Base-by-base conservation (phyloP, 1,140 invertebrate species). In the Armadillidium nasatum region DNA sequence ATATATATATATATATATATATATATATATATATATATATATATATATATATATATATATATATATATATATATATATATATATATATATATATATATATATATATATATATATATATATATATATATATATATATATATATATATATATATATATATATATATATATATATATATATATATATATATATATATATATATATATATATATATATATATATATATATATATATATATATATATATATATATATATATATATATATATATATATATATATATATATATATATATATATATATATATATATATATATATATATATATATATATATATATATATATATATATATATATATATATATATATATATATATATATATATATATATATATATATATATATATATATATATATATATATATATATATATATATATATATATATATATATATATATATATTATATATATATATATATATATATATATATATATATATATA, bases 91-190 rank as follows among this genome's bases (percentile, higher is more conserved):
- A 50, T 21, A 50, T 7, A 46, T 46, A 73, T 73, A 9, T 22
- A 0, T 19, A 60, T 13, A 60, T 13, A 60, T 72, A n/a, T 45
- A 72, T 72, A 72, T 45, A 72, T 72, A 72, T 45, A 45, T 72
- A 72, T 45, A 19, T 60, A 60, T 71, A 23, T 71, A 23, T 71
- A 23, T 43, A 44, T 44, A 43, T 71, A 71, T 71, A 10, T 43
- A 23, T 71, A 15, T 71, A 71, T 71, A n/a, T 71, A 23, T 23
- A 71, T 71, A 44, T 71, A 71, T 44, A 71, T 22, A 44, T 23
- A 23, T 23, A 23, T 71, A 33, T 10, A n/a, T 71, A 43, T 23
- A 43, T 71, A 71, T 71, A 44, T 1, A 33, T 71, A 44, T 23
- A 23, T 71, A 44, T 23, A 15, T 15, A 10, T 71, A 73, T 23